A percentile compares a stretch with the other conserved stretches of the same genome.
Conservation (phyloP, 2,797 vertebrate genomes). For the Cryptoblepharus egeriae region DNA sequence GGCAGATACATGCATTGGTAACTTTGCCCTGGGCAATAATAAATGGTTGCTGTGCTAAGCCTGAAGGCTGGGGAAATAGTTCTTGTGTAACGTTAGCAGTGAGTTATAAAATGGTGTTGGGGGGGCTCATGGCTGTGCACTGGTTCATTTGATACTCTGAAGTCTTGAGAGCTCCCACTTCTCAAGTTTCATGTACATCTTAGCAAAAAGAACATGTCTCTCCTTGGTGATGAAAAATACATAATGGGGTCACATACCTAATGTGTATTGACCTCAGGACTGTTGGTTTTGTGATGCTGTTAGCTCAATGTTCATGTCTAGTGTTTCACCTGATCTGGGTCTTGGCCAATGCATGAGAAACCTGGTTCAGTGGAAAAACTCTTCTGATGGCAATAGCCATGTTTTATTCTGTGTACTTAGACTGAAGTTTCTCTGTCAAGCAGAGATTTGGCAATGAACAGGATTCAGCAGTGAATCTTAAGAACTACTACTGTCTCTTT, state of each 20-base stretch:
- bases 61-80: conserved; percentile 43
- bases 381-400: conserved; percentile 69
- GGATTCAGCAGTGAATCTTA: conserved; percentile 24
- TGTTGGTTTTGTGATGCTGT: conserved; percentile 42
- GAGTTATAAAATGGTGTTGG: conserved; percentile 14
- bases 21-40: conserved; percentile 50
- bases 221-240: conserved; percentile 50
- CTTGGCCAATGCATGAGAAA: conserved; percentile 67
- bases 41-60: conserved; percentile 57
- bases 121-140: conserved; percentile 10
- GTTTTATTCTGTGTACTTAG: conserved; percentile 65
- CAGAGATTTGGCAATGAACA: conserved; percentile 59
- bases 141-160: background rate
- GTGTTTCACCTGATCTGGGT: conserved; percentile 59
- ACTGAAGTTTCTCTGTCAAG: conserved; percentile 59
- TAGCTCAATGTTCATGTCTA: conserved; percentile 38
- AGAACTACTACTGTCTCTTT: conserved; percentile 36
- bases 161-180: conserved; percentile 12
- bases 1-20: conserved; percentile 42
- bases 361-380: conserved; percentile 61
- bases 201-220: background rate
- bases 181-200: conserved; percentile 3
- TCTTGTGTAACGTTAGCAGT: conserved; percentile 47
- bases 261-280: conserved; percentile 53
- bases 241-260: conserved; percentile 40